These are phyloP conservation scores for Cynopterus sphinx DNA, from an alignment of 2,797 vertebrate genomes.

Conservation along the genomic window DNA sequence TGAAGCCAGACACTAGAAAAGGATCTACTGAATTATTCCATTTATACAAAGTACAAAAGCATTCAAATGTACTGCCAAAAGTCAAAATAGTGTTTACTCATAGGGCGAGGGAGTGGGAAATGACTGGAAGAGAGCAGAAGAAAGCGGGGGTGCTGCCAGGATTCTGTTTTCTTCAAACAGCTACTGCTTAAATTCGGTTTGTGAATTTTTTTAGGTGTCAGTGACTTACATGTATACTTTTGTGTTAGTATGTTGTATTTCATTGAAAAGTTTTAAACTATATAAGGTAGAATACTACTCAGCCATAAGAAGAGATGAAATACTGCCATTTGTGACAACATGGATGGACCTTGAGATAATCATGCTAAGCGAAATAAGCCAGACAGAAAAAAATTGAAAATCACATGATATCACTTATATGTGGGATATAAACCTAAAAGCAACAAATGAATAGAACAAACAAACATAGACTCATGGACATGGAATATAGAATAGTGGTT, in stretches of 20 bases:
- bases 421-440: too few relatives aligned
- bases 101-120: neutral
- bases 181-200: neutral
- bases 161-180: neutral
- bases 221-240: neutral
- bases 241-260: neutral
- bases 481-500: too few relatives aligned
- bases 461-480: too few relatives aligned
- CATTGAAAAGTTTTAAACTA: neutral
- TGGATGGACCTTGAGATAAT: too few relatives aligned
- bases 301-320: too few relatives aligned
- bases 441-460: too few relatives aligned
- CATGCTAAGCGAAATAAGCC: too few relatives aligned
- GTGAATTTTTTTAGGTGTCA: neutral
- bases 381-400: too few relatives aligned
- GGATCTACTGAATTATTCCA: neutral
- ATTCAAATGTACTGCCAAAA: neutral
- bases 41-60: neutral
- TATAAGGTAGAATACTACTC: too few relatives aligned
- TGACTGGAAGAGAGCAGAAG: neutral
- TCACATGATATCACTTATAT: too few relatives aligned
- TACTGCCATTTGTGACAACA: too few relatives aligned
- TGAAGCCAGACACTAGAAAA: neutral
- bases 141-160: neutral
- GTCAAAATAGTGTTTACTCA: neutral